Base-by-base conservation (phyloP, 2,797 vertebrate genomes). In the Enteromius trimaculatus region DNA sequence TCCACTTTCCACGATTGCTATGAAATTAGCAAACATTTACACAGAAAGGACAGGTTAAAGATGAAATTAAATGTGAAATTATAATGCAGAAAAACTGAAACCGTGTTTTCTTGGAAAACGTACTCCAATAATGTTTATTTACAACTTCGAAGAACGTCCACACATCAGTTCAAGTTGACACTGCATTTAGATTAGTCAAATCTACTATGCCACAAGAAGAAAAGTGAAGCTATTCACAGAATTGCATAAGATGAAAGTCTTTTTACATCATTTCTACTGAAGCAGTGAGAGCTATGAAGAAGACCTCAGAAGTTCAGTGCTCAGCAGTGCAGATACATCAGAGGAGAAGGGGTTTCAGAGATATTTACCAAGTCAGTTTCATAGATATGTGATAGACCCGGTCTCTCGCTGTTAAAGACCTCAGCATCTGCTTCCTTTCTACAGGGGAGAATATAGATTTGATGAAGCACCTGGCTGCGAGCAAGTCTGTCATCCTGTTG, bases 351-450 rank as follows among this genome's bases (percentile, higher is more conserved):
- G 60, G 26, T 71, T 80, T 70, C 26, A 60, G 37, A 80, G 53
- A 81, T 72, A 81, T 72, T 72, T 58, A 44, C 51, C 16, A 29
- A 58, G 79, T 70, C 51, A 44, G 51, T 80, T 70, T 80, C 21
- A 80, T 75, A 64, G 29, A 64, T 68, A 2, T 44, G 55, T 37
- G 62, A 66, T 66, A 77, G 17, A 77, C 76, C 31, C 14, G 17
- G 70, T 76, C 55, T 81, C 29, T 64, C 19, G 16, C 58, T 81
- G 47, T 76, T 66, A 76, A 65, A 74, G 29, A 82, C 71, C 80
- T 76, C 47, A 75, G 70, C n/a, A 62, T 75, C 80, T 64, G 44
- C 47, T 65, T 55, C 34, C 29, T 60, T 65, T 68, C 80, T 74
- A 64, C 37, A 49, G 13, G 34, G 71, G 47, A 58, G 62, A 77